These are phyloP conservation scores for Ctena decussata DNA, from an alignment of 2,888 invertebrate genomes.

Conservation along the genomic window DNA sequence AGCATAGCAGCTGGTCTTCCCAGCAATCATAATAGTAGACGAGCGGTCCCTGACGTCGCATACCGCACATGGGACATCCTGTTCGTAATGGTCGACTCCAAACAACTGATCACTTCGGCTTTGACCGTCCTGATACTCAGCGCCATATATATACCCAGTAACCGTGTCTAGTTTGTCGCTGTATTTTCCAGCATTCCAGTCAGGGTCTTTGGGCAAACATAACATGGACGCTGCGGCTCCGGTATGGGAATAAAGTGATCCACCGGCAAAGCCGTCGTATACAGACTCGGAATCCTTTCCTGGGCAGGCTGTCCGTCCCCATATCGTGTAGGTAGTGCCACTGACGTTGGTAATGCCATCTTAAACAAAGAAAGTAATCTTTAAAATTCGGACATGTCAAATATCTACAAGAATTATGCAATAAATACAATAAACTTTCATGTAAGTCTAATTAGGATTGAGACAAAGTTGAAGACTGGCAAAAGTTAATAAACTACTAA, in stretches of 20 bases:
- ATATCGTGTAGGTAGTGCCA: too few relatives aligned
- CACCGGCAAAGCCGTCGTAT: too few relatives aligned
- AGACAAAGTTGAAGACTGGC: too few relatives aligned
- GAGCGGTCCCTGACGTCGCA: conserved; percentile 4
- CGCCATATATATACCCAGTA: neutral
- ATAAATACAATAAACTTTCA: neutral
- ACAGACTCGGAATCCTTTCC: too few relatives aligned
- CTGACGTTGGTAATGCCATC: too few relatives aligned
- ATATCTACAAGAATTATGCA: neutral
- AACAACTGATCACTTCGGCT: conserved; percentile 11
- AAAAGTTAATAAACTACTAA: too few relatives aligned
- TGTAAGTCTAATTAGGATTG: neutral
- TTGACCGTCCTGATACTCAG: neutral
- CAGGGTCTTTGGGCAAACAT: too few relatives aligned
- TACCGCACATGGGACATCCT: conserved; percentile 36
- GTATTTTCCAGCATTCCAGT: neutral
- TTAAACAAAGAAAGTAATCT: too few relatives aligned
- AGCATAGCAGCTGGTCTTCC: conserved; percentile 13
- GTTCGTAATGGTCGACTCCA: conserved; percentile 5
- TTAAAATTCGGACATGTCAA: neutral
- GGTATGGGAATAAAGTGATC: too few relatives aligned
- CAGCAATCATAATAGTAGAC: conserved; percentile 33
- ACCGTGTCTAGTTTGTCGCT: neutral
- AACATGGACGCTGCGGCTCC: too few relatives aligned
- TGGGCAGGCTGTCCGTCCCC: too few relatives aligned